Base-by-base conservation (phyloP, 2,888 invertebrate genomes). In the Idaea biselata region DNA sequence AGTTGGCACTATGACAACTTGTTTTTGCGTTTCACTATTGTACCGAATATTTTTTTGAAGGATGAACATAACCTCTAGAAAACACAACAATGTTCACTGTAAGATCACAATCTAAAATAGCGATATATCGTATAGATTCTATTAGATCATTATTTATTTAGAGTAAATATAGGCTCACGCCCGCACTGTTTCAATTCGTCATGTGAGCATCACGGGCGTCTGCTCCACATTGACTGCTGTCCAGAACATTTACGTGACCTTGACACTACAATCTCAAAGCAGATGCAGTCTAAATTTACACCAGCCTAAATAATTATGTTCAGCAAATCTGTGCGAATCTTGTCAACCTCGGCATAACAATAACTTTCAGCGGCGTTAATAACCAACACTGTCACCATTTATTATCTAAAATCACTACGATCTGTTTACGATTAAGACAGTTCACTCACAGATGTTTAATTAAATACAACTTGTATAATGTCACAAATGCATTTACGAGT, bases 81-180 rank as follows among this genome's bases (percentile, higher is more conserved):
- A 55, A 17, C 18, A 56, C 56, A 56, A 16, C 18, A 63, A 58
- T 16, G 67, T 60, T 67, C 44, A 44, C 59, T 61, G 54, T 57
- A 65, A 71, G 77, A 81, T 83, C 84, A 86, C 77, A 75, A 68
- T 82, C 85, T 79, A 79, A 89, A 91, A 90, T 91, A 90, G 87
- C 84, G 64, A 80, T 78, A 80, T 79, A 76, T 70, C 74, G 72
- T 75, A 78, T 77, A 77, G 72, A 79, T 86, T 89, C 86, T 89
- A 91, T 91, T 91, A 91, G 91, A 83, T 91, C 91, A 92, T 87
- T 90, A 87, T 87, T 88, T 91, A 91, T 91, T 91, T 90, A 88
- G 86, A 86, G 88, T 84, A 44, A 14, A 14, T 44, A 79, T 81
- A 25, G 77, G 82, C 78, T 77, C 76, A 75, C 71, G 73, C 68